Evolutionary conservation across 2,888 invertebrate species (phyloP).

Genomic region (Chaetogeoica ovagalla): DNA sequence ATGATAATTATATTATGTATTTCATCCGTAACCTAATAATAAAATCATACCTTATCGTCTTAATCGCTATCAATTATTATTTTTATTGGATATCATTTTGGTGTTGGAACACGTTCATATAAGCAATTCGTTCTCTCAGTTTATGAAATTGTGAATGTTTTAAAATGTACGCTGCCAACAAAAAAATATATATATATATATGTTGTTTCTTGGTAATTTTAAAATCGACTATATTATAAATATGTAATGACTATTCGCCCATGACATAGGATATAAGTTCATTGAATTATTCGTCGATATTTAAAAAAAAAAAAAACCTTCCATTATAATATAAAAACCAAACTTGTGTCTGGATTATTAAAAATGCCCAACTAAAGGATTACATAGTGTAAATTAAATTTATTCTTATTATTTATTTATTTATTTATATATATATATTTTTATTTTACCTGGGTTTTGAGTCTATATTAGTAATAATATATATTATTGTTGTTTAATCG

Average conservation of each 20-base stretch:
- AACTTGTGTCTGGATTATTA: no score
- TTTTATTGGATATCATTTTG: conserved; percentile 3
- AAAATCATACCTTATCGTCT: not conserved
- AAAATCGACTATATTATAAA: not conserved
- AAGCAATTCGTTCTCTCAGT: not conserved
- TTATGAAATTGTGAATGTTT: conserved; percentile 35
- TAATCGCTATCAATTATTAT: conserved; percentile 8
- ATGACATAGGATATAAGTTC: no score
- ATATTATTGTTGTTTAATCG: conserved; percentile 3
- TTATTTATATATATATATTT: conserved; percentile 11
- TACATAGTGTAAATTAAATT: no score
- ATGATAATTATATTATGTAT: not conserved
- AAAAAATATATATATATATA: no score
- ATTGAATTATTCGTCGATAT: not conserved
- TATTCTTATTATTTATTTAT: no score
- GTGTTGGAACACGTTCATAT: not conserved
- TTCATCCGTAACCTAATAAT: conserved; percentile 3
- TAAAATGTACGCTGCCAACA: conserved; percentile 40
- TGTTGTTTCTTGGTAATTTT: conserved; percentile 19
- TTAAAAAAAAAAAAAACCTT: not conserved
- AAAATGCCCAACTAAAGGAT: no score
- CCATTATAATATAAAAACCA: no score
- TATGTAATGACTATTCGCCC: no score
- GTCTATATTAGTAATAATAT: not conserved
- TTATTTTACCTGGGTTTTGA: not conserved